These are phyloP conservation scores for Ormyrus rosae DNA, from an alignment of 2,888 invertebrate genomes.

Conservation along the genomic window DNA sequence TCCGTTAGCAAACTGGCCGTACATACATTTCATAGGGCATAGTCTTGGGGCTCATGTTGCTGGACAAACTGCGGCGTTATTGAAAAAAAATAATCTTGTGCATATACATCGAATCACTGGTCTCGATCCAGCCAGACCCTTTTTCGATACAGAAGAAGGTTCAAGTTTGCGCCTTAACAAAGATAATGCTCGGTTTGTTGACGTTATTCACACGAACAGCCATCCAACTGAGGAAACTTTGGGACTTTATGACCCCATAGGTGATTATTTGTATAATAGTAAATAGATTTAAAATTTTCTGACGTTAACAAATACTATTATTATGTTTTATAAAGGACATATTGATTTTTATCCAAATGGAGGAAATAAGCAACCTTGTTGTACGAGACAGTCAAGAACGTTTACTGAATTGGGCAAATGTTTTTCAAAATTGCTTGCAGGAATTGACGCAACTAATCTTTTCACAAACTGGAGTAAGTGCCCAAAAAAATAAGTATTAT, in stretches of 20 bases:
- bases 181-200: slow-evolving; percentile 80
- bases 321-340: slow-evolving; percentile 65
- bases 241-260: slow-evolving; percentile 79
- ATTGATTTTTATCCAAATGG: slow-evolving; percentile 85
- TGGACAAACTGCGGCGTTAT: slow-evolving; percentile 23
- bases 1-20: neutral
- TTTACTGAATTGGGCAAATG: slow-evolving; percentile 51
- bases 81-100: neutral
- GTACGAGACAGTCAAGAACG: slow-evolving; percentile 63
- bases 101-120: slow-evolving; percentile 29
- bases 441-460: neutral
- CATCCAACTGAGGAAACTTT: slow-evolving; percentile 78
- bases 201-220: slow-evolving; percentile 82
- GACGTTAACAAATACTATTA: too few relatives aligned
- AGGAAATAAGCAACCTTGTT: slow-evolving; percentile 82
- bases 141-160: slow-evolving; percentile 42
- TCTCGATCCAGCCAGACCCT: slow-evolving; percentile 44
- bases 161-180: slow-evolving; percentile 75
- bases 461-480: neutral
- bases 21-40: slow-evolving; percentile 28
- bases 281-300: too few relatives aligned
- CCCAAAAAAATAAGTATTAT: too few relatives aligned
- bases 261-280: slow-evolving; percentile 73
- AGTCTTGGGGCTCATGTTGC: slow-evolving; percentile 40
- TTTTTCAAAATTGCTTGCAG: neutral